Evolutionary conservation across 1,140 invertebrate genomes (phyloP).

Genomic region (Polypedilum vanderplanki): DNA sequence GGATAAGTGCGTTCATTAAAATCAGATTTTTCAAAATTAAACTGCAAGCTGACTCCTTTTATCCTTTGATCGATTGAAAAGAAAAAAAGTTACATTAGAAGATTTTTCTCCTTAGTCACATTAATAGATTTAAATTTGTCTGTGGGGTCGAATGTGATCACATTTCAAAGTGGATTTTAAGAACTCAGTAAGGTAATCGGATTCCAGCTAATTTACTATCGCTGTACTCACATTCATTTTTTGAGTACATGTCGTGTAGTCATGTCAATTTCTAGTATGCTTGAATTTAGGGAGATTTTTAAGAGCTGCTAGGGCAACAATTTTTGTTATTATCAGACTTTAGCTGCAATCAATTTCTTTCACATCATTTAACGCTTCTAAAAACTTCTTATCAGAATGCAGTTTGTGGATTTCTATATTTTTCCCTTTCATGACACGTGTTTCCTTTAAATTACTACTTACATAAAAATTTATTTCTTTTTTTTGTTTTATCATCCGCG

Average conservation of each 20-base stretch:
- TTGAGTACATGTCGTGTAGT: not conserved
- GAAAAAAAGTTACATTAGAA: not conserved
- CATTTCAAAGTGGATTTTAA: constrained; percentile 25
- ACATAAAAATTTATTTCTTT: not conserved
- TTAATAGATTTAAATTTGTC: not conserved
- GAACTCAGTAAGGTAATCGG: not conserved
- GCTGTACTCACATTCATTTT: not conserved
- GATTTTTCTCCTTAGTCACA: not conserved
- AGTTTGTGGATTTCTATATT: not conserved
- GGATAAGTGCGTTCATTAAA: constrained; percentile 20
- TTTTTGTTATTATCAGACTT: not conserved
- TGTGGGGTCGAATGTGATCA: not conserved
- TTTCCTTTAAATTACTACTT: constrained; percentile 10
- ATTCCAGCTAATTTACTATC: constrained; percentile 27
- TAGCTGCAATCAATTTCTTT: not conserved
- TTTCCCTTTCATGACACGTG: not conserved
- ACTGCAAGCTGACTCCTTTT: not conserved
- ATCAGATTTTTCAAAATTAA: not conserved
- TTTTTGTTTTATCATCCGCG: constrained; percentile 11
- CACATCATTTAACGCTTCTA: not conserved
- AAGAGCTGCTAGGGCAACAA: not conserved
- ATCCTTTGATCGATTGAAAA: not conserved
- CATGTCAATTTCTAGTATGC: constrained; percentile 9
- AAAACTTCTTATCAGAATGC: not conserved
- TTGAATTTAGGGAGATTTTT: not conserved